Evolutionary conservation across 2,888 invertebrate genomes (phyloP).

Genomic region (Malthinus flaveolus): DNA sequence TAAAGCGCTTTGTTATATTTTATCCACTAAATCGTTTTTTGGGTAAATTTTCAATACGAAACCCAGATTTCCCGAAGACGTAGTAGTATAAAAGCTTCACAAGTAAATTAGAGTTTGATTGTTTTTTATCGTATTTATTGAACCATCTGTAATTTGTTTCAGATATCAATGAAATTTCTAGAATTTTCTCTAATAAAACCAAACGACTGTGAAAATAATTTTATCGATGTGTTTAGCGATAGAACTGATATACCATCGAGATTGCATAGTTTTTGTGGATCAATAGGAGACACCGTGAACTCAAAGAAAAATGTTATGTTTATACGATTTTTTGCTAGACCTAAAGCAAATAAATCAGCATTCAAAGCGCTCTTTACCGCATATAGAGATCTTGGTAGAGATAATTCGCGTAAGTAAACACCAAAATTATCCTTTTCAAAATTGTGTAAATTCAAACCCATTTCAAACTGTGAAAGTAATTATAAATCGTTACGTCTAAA

Average conservation of each 20-base stretch:
- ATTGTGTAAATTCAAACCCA: neutral
- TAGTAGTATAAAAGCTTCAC: no score
- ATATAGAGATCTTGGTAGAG: constrained; percentile 63
- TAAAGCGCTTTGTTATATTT: no score
- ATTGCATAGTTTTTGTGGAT: constrained; percentile 79
- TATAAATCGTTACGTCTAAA: no score
- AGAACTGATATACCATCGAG: constrained; percentile 64
- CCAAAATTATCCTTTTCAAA: neutral
- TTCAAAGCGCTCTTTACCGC: constrained; percentile 79
- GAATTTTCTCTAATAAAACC: constrained; percentile 69
- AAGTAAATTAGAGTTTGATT: no score
- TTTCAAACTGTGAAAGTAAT: neutral
- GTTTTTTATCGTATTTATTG: neutral
- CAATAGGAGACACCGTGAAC: constrained; percentile 76
- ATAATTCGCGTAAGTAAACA: constrained; percentile 31
- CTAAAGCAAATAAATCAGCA: constrained; percentile 59
- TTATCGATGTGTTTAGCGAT: constrained; percentile 72
- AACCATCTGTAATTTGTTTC: constrained; percentile 42
- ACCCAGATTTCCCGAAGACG: no score
- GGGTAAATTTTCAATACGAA: no score
- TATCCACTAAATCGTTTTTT: no score
- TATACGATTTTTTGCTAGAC: constrained; percentile 72
- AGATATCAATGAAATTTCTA: constrained; percentile 73
- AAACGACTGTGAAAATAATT: constrained; percentile 78
- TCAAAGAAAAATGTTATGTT: constrained; percentile 71